Conservation (phyloP, 2,113 vertebrate species). For the Silurus meridionalis region DNA sequence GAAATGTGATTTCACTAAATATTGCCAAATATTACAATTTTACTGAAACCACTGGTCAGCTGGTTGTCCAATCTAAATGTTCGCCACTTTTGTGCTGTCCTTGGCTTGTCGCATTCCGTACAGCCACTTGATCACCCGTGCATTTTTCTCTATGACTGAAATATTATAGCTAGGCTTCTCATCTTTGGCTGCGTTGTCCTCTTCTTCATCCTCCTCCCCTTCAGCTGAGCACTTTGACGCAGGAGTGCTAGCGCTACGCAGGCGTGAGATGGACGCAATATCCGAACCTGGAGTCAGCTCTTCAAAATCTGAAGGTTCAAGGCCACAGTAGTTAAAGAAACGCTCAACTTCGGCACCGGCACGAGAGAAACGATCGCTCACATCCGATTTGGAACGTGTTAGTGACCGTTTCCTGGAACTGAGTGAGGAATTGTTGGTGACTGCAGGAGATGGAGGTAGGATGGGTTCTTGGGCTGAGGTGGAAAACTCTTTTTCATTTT, state of each 20-base stretch:
- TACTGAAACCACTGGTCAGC: neutral
- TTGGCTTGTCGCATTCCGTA: conserved; percentile 83
- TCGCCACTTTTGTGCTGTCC: conserved; percentile 65
- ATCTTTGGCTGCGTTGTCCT: conserved; percentile 39
- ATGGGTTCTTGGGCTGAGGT: conserved; percentile 30
- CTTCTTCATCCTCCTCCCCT: conserved; percentile 54
- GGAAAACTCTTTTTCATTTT: conserved; percentile 21
- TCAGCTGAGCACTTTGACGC: conserved; percentile 79
- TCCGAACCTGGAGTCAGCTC: conserved; percentile 82
- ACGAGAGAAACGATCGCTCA: conserved; percentile 72
- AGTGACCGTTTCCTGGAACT: conserved; percentile 71
- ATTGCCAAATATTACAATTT: neutral
- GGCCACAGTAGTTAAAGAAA: conserved; percentile 94
- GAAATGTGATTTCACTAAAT: neutral
- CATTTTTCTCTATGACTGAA: conserved; percentile 89
- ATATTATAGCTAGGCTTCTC: conserved; percentile 80
- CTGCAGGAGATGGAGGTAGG: conserved; percentile 64
- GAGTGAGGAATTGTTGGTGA: conserved; percentile 67
- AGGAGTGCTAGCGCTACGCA: conserved; percentile 86
- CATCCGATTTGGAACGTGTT: conserved; percentile 74
- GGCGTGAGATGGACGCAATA: conserved; percentile 84
- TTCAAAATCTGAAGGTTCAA: conserved; percentile 83
- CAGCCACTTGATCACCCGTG: conserved; percentile 94
- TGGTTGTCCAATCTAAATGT: conserved; percentile 49
- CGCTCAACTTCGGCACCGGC: conserved; percentile 81